Percentiles rank a stretch among this genome's conserved stretches.
phyloP scores from a whole-genome alignment of 2,113 vertebrate genomes.

The Hippocampus mohnikei region DNA sequence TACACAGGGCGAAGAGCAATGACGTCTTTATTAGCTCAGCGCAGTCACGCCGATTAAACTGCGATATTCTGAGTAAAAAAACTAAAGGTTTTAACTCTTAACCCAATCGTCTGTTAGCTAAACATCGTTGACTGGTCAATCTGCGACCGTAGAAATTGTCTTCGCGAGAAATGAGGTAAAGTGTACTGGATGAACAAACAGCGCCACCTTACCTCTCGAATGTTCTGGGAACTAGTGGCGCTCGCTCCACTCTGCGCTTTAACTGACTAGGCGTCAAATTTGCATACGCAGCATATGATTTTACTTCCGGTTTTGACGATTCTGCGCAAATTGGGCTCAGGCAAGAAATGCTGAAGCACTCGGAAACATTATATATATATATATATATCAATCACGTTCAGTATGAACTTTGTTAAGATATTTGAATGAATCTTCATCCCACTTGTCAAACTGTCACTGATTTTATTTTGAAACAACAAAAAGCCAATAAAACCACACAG shows the following conservation, averaged over 20 bases:
- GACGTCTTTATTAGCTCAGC: background rate
- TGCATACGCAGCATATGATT: background rate
- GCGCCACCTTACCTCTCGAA: constrained; percentile 63
- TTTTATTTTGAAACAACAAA: constrained; percentile 45
- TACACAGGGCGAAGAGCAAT: constrained; percentile 2
- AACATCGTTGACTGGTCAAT: fast-evolving
- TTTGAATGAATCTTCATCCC: background rate
- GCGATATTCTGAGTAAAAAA: background rate
- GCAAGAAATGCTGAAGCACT: background rate
- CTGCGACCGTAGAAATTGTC: background rate
- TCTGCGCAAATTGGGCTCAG: constrained; percentile 14
- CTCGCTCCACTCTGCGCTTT: constrained; percentile 35
- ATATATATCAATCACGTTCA: background rate
- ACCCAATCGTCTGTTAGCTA: background rate
- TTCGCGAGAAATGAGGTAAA: too few species aligned
- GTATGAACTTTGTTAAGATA: background rate
- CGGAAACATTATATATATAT: background rate
- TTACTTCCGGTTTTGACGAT: constrained; percentile 8
- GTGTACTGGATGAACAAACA: background rate
- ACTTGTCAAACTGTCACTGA: background rate
- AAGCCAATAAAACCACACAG: too few species aligned
- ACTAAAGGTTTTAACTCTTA: background rate
- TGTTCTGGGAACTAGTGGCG: constrained; percentile 49
- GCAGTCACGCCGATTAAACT: background rate
- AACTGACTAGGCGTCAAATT: background rate